Evolutionary conservation across 2,888 invertebrate species (phyloP).

Genomic region (Parnassius glacialis): DNA sequence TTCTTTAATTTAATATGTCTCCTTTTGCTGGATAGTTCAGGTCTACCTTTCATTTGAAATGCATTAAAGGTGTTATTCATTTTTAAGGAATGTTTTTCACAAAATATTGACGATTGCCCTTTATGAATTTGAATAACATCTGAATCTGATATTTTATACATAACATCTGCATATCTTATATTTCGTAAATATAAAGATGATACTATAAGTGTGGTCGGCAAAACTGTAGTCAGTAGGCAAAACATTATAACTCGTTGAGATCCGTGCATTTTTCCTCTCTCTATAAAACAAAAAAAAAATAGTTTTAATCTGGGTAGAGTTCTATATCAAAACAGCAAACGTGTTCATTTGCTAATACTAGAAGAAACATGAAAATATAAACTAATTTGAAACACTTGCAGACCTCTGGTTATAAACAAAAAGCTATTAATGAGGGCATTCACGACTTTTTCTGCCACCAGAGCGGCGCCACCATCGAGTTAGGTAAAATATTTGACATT

Average conservation of each 20-base stretch:
- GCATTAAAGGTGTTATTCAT: conserved; percentile 88
- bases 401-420: too few relatives aligned
- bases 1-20: conserved; percentile 90
- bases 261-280: conserved; percentile 88
- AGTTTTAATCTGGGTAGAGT: too few relatives aligned
- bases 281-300: conserved; percentile 61
- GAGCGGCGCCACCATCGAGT: too few relatives aligned
- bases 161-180: conserved; percentile 87
- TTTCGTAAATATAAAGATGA: conserved; percentile 89
- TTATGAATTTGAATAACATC: conserved; percentile 91
- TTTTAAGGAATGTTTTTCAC: conserved; percentile 87
- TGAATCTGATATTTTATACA: conserved; percentile 90
- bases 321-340: too few relatives aligned
- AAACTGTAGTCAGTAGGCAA: conserved; percentile 87
- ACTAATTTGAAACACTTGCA: too few relatives aligned
- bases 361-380: too few relatives aligned
- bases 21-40: conserved; percentile 84
- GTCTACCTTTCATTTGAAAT: conserved; percentile 86
- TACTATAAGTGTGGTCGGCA: conserved; percentile 88
- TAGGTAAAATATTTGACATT: too few relatives aligned
- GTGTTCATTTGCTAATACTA: too few relatives aligned
- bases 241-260: conserved; percentile 88
- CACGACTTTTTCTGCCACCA: too few relatives aligned
- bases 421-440: too few relatives aligned
- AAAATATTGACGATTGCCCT: conserved; percentile 91